Percentiles rank a stretch among this genome's conserved stretches.
phyloP scores from a whole-genome alignment of 2,797 vertebrate genomes.

The Lagorchestes hirsutus region DNA sequence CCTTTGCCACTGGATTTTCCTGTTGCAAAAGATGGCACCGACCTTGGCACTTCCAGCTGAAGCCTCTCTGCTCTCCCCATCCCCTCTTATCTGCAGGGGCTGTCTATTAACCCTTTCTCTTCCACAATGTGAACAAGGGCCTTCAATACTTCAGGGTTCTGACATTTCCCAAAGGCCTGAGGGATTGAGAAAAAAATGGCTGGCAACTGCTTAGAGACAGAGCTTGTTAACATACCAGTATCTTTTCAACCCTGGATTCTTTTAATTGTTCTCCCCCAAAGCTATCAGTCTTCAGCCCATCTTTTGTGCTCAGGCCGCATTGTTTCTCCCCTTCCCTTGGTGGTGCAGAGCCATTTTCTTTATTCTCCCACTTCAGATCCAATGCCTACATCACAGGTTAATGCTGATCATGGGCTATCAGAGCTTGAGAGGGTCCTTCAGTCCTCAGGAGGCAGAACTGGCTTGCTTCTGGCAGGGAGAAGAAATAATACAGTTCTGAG shows the following conservation, averaged over 20 bases:
- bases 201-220: neutral
- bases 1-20: neutral
- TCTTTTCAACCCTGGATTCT: neutral
- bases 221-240: neutral
- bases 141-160: neutral
- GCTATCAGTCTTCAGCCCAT: rapidly evolving
- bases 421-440: neutral
- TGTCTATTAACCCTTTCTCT: neutral
- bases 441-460: neutral
- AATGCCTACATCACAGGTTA: neutral
- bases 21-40: neutral
- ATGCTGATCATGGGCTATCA: neutral
- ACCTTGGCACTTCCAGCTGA: neutral
- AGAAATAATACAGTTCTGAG: neutral
- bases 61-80: neutral
- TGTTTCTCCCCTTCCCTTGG: neutral
- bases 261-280: neutral
- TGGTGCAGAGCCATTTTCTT: neutral
- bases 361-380: neutral
- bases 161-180: rapidly evolving
- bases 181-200: neutral
- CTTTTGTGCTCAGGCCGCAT: neutral
- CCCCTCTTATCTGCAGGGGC: neutral
- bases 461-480: neutral
- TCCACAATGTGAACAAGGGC: neutral